Evolutionary conservation across 2,888 invertebrate species (phyloP), one percentile per base, ranked within the genome.

Genomic region (Leptarthrus brevirostris): DNA sequence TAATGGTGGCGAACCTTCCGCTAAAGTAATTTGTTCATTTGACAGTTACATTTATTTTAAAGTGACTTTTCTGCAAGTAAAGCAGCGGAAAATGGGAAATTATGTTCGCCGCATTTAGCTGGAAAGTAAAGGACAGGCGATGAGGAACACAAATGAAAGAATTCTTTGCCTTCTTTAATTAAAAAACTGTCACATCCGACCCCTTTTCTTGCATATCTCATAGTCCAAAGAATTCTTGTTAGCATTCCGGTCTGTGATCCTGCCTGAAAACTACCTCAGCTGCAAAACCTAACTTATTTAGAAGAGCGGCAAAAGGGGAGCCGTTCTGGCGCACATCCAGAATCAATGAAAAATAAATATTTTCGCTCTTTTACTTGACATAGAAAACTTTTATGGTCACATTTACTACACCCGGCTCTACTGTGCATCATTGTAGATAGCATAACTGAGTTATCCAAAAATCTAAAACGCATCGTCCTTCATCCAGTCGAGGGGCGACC

Each of bases 31-130:
- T 64, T 44, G 44, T 44, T 64, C 64, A 40, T 64, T 64, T 64
- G 64, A 64, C 64, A 64, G 44, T 64, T 64, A 64, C 64, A 64
- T 64, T 64, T 64, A 64, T 64, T 64, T 64, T 64, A 64, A 64
- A 64, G 44, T 47, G 64, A 64, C 22, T 64, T 64, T 64, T 64
- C 12, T 64, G 64, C 64, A 44, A 44, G 24, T 6, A 64, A 64
- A 44, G 24, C 47, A 47, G 24, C 44, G 16, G 64, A 64, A 64
- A 64, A 24, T 36, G 47, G 64, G 20, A 64, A 64, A 64, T 64
- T 64, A 64, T 64, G 44, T 36, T 20, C 44, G 44, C 22, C 44
- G n/a, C 44, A 14, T 6, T 24, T 26, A 54, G 8, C 54, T 34
- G 18, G 4, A 8, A 61, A 14, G 36, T 10, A n/a, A 8, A 40